phyloP scores from a whole-genome alignment of 2,888 invertebrate species.

The Dasysyrphus albostriatus region DNA sequence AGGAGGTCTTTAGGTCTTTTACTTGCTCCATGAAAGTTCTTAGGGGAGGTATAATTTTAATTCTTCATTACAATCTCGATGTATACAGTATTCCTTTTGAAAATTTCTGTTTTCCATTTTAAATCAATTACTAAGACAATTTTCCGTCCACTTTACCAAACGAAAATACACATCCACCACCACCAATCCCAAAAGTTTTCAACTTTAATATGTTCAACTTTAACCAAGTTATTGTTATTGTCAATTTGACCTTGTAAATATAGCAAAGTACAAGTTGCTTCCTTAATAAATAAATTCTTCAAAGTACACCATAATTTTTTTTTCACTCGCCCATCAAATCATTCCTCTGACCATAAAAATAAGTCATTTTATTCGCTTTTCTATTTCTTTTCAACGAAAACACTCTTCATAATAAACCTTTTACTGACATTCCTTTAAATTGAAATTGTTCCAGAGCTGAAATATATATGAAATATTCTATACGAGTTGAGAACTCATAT shows the following conservation, averaged over 20 bases:
- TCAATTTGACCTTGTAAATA: neutral
- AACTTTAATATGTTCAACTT: neutral
- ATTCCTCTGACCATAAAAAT: neutral
- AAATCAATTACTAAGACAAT: too few relatives aligned
- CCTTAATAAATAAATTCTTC: neutral
- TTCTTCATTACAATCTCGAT: too few relatives aligned
- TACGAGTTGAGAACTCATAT: conserved; percentile 11
- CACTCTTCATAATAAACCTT: neutral
- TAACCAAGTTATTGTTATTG: neutral
- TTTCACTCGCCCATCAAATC: neutral
- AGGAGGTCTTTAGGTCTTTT: too few relatives aligned
- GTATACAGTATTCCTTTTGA: too few relatives aligned
- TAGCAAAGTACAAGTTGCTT: neutral
- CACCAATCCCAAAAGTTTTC: neutral
- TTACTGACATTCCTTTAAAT: neutral
- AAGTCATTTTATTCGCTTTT: neutral
- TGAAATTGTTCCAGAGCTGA: neutral
- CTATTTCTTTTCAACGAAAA: neutral
- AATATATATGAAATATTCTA: neutral
- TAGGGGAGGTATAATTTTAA: too few relatives aligned
- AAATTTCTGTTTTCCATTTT: too few relatives aligned
- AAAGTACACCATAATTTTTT: neutral
- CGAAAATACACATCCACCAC: too few relatives aligned
- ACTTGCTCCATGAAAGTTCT: too few relatives aligned
- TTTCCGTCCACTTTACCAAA: too few relatives aligned